Evolutionary conservation across 2,113 vertebrate genomes (phyloP), one percentile per base, ranked within the genome.

Genomic region (Cygnus atratus): DNA sequence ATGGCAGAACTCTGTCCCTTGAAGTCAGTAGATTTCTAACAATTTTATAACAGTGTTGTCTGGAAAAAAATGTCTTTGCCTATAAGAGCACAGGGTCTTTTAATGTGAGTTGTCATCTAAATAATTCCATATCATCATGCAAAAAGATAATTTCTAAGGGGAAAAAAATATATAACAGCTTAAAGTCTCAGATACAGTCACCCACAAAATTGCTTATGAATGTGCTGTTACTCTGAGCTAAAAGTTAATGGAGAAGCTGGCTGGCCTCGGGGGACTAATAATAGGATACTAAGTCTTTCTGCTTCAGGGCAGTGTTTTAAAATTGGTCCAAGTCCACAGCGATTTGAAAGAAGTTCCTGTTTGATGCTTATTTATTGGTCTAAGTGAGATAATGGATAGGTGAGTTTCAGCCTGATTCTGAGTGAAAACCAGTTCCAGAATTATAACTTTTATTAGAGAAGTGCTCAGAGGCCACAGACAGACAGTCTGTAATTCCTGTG

Each of bases 191-290:
- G 81, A 76, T 94, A 86, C 75, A 93, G 90, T 96, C 89, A 92
- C 94, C 92, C 84, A 97, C 93, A 91, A 88, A 96, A 96, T 97
- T 97, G 96, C 96, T 90, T 37, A 70, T 96, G 95, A 96, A 96
- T 96, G 96, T 82, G 91, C 87, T 90, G 75, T 95, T 96, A 94
- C 85, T 50, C 87, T 87, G 94, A 96, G 92, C 91, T 89, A 75
- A 59, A 95, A 94, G 92, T 95, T 94, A 97, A 95, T 97, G 91
- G 65, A 66, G 95, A 87, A 50, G 71, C 90, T 93, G 83, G 29
- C 84, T 93, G 95, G 85, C 93, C 95, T 84, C 35, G 0, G 80
- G 95, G 96, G 93, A 84, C 29, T 87, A 65, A 57, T 96, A 96
- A 97, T 92, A 87, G 94, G 79, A 92, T 91, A 2, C 75, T 48